phyloP scores from a whole-genome alignment of 2,113 vertebrate genomes.

The Dromas ardeola region DNA sequence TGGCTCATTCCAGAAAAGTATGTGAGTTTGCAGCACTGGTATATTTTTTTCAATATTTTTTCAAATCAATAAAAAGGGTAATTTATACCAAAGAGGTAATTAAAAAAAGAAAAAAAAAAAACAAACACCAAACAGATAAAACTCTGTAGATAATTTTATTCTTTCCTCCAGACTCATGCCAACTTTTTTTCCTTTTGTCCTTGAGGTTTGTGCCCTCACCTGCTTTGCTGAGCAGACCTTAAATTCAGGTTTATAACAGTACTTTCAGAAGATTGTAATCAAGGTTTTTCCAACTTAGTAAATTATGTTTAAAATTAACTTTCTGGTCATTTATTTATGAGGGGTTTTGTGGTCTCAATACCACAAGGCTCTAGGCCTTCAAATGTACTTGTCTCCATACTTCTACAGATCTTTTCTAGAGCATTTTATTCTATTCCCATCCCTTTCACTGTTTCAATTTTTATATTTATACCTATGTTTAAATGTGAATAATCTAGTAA shows the following conservation, averaged over 20 bases:
- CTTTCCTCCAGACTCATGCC: not conserved
- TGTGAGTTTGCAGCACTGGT: not conserved
- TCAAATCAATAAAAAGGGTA: not conserved
- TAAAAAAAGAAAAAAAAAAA: not conserved
- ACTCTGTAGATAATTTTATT: not conserved
- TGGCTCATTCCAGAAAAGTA: not conserved
- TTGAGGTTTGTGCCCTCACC: not conserved
- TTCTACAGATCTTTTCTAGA: not conserved
- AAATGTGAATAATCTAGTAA: not conserved
- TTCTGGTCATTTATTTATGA: not conserved
- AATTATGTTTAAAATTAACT: not conserved
- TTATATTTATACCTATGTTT: not conserved
- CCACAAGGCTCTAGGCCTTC: not conserved
- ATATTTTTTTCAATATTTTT: not conserved
- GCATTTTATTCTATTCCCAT: not conserved
- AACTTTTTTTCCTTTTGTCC: not conserved
- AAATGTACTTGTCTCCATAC: not conserved
- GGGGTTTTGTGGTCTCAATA: not conserved
- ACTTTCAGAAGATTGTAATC: not conserved
- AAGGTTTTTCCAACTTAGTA: not conserved
- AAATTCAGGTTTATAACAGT: not conserved
- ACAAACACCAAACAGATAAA: not conserved
- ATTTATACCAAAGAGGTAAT: not conserved
- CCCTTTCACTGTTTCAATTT: not conserved
- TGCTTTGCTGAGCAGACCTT: not conserved